These are phyloP conservation scores for Orius laevigatus DNA, from an alignment of 1,140 invertebrate genomes.

Conservation along the genomic window DNA sequence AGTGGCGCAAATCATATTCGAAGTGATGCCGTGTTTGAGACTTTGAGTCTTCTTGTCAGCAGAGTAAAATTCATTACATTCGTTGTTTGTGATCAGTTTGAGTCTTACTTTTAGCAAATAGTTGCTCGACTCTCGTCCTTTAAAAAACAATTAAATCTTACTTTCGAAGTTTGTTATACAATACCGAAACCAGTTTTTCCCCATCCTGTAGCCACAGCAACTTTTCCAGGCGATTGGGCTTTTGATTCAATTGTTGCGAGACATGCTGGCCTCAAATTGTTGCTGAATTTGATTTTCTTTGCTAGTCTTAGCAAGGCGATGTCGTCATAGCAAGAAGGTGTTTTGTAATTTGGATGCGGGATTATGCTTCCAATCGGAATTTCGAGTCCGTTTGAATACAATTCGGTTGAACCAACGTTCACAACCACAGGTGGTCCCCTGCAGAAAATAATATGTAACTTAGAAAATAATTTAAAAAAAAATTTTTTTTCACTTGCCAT, in stretches of 20 bases:
- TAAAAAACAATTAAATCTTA: conserved; percentile 17
- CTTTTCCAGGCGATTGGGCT: conserved; percentile 10
- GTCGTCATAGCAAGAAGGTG: conserved; percentile 30
- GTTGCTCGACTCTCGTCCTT: conserved; percentile 31
- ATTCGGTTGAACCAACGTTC: conserved; percentile 23
- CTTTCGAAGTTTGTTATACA: conserved; percentile 12
- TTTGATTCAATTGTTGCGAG: conserved; percentile 17
- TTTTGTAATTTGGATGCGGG: conserved; percentile 33
- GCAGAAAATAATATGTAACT: neutral
- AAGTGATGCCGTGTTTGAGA: conserved; percentile 30
- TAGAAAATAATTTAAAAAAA: neutral
- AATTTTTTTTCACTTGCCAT: conserved; percentile 16
- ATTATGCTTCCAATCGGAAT: conserved; percentile 16
- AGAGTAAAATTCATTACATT: conserved; percentile 34
- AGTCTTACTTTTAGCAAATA: conserved; percentile 48
- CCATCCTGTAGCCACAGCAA: conserved; percentile 24
- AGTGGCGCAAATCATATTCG: conserved; percentile 40
- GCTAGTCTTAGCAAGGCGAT: conserved; percentile 28
- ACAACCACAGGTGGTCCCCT: conserved; percentile 25
- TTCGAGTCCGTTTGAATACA: conserved; percentile 16
- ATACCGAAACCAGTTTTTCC: conserved; percentile 23
- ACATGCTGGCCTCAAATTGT: conserved; percentile 30
- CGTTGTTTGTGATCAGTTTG: conserved; percentile 34
- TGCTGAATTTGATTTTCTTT: conserved; percentile 17
- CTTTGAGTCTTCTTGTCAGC: conserved; percentile 26